Percentiles rank a stretch among this genome's conserved stretches.
Conservation (phyloP, 2,113 vertebrate genomes). For the Coracopsis vasa region DNA sequence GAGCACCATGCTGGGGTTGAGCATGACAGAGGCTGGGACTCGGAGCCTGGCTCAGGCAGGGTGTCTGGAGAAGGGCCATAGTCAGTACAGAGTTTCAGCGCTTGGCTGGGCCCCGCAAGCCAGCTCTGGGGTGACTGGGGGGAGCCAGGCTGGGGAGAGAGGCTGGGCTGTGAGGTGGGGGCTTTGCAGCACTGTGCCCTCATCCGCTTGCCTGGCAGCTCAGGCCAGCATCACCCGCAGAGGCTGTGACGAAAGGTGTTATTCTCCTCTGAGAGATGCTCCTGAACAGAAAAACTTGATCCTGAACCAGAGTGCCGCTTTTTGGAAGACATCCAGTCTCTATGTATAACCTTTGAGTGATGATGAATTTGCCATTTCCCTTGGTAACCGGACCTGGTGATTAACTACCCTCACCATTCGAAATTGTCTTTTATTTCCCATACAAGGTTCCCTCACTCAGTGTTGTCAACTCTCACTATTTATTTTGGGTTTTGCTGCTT, state of each 20-base stretch:
- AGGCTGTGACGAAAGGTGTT: neutral
- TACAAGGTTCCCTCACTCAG: slow-evolving; percentile 16
- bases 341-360: neutral
- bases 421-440: slow-evolving; percentile 46
- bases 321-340: slow-evolving; percentile 37
- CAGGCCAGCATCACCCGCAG: fast-evolving
- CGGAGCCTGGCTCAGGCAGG: neutral
- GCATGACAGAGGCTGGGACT: fast-evolving
- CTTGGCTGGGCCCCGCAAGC: neutral
- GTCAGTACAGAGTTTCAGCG: neutral
- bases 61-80: neutral
- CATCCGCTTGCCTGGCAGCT: fast-evolving
- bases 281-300: neutral
- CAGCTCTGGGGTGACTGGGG: neutral
- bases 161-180: neutral
- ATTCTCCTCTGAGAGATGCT: neutral
- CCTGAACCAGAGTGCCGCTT: neutral
- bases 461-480: slow-evolving; percentile 39
- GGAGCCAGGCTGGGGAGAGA: neutral
- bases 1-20: neutral
- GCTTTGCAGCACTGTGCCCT: neutral
- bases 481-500: slow-evolving; percentile 45
- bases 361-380: slow-evolving; percentile 54
- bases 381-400: slow-evolving; percentile 15
- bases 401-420: slow-evolving; percentile 27